Conservation (phyloP, 2,888 invertebrate species). For the Orthosia gothica region DNA sequence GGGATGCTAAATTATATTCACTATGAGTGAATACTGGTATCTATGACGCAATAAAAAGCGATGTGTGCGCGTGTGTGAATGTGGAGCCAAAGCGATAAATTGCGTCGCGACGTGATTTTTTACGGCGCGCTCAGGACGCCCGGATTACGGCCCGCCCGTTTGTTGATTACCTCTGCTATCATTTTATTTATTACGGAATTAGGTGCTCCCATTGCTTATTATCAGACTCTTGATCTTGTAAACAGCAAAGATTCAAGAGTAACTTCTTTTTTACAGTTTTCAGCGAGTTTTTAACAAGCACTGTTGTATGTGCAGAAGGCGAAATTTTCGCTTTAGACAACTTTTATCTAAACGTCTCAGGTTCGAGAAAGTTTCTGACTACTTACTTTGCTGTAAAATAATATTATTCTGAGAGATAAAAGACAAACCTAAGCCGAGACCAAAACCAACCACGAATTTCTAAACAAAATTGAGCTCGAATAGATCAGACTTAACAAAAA, state of each 20-base stretch:
- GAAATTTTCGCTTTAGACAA: background rate
- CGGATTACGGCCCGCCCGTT: slow-evolving; percentile 68
- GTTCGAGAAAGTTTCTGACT: too few relatives aligned
- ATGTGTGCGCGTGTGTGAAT: slow-evolving; percentile 72
- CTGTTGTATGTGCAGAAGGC: background rate
- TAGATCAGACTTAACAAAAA: too few relatives aligned
- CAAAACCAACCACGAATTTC: too few relatives aligned
- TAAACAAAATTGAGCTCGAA: too few relatives aligned
- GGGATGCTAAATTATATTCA: slow-evolving; percentile 61
- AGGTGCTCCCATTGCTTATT: slow-evolving; percentile 32
- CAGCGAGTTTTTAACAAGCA: background rate
- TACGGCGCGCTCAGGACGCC: slow-evolving; percentile 65
- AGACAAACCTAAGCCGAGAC: background rate
- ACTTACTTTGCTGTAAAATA: background rate
- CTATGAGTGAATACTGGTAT: slow-evolving; percentile 68
- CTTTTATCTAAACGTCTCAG: background rate
- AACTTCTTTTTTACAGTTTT: background rate
- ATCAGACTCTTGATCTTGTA: slow-evolving; percentile 41
- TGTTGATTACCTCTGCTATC: slow-evolving; percentile 64
- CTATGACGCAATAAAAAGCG: slow-evolving; percentile 73
- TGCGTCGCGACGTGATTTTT: slow-evolving; percentile 74
- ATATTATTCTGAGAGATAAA: background rate
- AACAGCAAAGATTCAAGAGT: too few relatives aligned
- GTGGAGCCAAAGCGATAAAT: slow-evolving; percentile 76
- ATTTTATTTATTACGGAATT: slow-evolving; percentile 63